phyloP scores from a whole-genome alignment of 1,140 invertebrate genomes.

The Phortica variegata region DNA sequence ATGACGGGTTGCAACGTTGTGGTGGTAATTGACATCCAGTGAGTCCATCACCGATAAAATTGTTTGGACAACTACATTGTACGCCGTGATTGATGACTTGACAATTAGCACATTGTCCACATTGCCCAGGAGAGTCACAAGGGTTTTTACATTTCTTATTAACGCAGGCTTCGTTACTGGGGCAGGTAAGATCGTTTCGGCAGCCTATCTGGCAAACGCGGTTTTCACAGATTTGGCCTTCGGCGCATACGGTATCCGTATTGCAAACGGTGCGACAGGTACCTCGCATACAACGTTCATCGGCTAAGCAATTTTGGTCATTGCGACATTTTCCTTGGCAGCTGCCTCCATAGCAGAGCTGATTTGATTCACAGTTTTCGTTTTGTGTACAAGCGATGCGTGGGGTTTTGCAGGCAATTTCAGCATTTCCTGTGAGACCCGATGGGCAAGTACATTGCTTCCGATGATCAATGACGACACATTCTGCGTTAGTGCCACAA shows the following conservation, averaged over 20 bases:
- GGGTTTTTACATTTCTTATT: conserved; percentile 84
- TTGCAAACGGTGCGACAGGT: conserved; percentile 82
- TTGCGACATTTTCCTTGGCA: conserved; percentile 77
- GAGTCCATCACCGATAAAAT: conserved; percentile 78
- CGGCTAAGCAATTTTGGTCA: conserved; percentile 76
- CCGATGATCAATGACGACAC: conserved; percentile 68
- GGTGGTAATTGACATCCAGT: conserved; percentile 69
- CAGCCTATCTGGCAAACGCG: conserved; percentile 83
- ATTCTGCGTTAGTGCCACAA: conserved; percentile 82
- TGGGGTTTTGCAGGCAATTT: conserved; percentile 70
- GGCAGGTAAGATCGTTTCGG: conserved; percentile 77
- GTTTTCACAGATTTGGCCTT: conserved; percentile 82
- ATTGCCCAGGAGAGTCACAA: conserved; percentile 67
- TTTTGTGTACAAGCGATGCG: conserved; percentile 64
- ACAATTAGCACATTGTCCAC: conserved; percentile 82
- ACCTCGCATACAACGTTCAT: conserved; percentile 80
- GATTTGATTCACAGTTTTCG: conserved; percentile 67
- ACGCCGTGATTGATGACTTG: conserved; percentile 78
- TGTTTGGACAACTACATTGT: conserved; percentile 79
- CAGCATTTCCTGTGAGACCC: conserved; percentile 73
- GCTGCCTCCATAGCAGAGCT: conserved; percentile 71
- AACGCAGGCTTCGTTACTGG: conserved; percentile 72
- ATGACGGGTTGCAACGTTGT: conserved; percentile 66
- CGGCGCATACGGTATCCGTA: conserved; percentile 75
- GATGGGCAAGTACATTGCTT: conserved; percentile 73